phyloP scores from a whole-genome alignment of 2,797 vertebrate genomes.

The Pangasius krempfi region DNA sequence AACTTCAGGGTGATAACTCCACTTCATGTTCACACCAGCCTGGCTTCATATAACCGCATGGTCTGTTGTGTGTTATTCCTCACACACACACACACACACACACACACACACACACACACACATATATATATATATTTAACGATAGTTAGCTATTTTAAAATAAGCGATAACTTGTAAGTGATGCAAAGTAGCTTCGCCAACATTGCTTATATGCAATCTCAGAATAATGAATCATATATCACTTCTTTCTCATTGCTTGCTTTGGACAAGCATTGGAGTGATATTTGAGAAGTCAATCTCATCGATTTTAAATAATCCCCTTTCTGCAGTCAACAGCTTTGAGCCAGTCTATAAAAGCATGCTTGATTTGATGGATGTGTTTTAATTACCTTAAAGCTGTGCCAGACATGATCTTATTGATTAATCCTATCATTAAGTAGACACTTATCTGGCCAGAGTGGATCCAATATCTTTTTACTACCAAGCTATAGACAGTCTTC shows the following conservation, averaged over 20 bases:
- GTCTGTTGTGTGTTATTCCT: background rate
- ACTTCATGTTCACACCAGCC: background rate
- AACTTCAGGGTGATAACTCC: background rate
- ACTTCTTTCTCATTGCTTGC: background rate
- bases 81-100: too few species aligned
- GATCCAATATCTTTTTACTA: constrained; percentile 16
- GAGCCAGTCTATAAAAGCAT: constrained; percentile 37
- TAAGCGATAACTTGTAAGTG: background rate
- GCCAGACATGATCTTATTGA: constrained; percentile 44
- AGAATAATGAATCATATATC: background rate
- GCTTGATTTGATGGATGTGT: constrained; percentile 35
- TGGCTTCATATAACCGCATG: background rate
- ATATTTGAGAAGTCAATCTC: constrained; percentile 1
- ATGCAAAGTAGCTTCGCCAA: background rate
- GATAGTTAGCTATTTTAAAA: background rate
- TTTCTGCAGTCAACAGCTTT: constrained; percentile 27
- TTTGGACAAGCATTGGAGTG: constrained; percentile 9
- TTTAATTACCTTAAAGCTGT: constrained; percentile 35
- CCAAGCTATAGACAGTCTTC: background rate
- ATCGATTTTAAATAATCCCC: constrained; percentile 15
- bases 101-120: too few species aligned
- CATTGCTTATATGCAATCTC: background rate
- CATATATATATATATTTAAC: background rate
- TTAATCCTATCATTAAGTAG: constrained; percentile 35
- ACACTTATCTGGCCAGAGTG: constrained; percentile 20